phyloP scores from a whole-genome alignment of 2,113 vertebrate species.

The Cinclus mexicanus region DNA sequence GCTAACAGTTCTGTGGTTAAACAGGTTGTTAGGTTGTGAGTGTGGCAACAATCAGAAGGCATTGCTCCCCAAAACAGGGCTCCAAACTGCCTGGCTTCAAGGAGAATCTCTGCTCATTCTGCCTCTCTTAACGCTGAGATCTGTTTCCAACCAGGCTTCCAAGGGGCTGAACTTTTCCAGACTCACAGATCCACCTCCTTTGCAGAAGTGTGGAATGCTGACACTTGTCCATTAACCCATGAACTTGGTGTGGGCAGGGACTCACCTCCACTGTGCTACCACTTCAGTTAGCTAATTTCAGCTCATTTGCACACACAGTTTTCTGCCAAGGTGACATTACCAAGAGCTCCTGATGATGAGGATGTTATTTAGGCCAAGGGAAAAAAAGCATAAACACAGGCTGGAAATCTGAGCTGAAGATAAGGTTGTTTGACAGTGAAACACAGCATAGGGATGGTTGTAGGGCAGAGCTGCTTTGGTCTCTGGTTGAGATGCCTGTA shows the following conservation, averaged over 20 bases:
- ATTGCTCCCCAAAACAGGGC: background rate
- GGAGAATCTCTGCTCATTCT: background rate
- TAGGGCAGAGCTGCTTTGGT: background rate
- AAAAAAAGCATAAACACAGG: background rate
- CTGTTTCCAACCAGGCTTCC: background rate
- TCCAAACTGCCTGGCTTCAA: background rate
- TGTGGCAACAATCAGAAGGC: background rate
- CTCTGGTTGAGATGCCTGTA: background rate
- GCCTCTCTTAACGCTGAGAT: background rate
- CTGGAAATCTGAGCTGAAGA: background rate
- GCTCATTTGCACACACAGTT: background rate
- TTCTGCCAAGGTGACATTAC: slow-evolving; percentile 29
- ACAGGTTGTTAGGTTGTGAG: background rate
- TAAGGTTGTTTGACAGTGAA: background rate
- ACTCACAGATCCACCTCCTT: background rate
- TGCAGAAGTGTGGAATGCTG: background rate
- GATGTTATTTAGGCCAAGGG: background rate
- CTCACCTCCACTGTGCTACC: background rate
- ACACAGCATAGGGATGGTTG: background rate
- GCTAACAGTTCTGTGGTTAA: background rate
- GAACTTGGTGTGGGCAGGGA: background rate
- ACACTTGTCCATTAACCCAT: background rate
- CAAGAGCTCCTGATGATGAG: background rate
- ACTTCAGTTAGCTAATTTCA: background rate
- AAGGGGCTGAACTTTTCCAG: background rate